Conservation (phyloP, 2,888 invertebrate genomes). For the Drosophila ustulata region DNA sequence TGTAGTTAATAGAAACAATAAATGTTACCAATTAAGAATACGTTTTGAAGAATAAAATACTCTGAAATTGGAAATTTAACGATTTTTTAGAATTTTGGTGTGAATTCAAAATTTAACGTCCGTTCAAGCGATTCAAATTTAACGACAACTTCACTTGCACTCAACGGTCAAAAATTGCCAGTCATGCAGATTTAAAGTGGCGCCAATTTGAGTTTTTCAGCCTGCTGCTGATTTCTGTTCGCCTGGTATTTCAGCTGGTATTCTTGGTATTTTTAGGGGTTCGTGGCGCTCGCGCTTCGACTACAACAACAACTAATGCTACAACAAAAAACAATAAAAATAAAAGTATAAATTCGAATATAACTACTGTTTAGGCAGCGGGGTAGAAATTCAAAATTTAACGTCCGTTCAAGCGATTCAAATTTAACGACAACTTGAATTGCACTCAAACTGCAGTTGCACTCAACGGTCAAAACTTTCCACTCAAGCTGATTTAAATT, state of each 20-base stretch:
- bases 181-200: not conserved
- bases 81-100: too few relatives aligned
- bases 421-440: too few relatives aligned
- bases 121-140: too few relatives aligned
- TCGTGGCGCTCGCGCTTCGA: not conserved
- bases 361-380: too few relatives aligned
- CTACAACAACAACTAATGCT: not conserved
- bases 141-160: not conserved
- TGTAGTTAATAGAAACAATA: too few relatives aligned
- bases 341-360: too few relatives aligned
- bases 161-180: not conserved
- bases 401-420: too few relatives aligned
- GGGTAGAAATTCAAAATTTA: too few relatives aligned
- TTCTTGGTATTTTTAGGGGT: not conserved
- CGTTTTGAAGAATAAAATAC: too few relatives aligned
- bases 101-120: too few relatives aligned
- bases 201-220: not conserved
- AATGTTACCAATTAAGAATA: too few relatives aligned
- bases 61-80: too few relatives aligned
- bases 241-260: constrained; percentile 2
- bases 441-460: not conserved
- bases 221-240: constrained; percentile 1
- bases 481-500: not conserved
- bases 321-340: not conserved
- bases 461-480: not conserved